These are phyloP conservation scores for Sinosuthora webbiana DNA, from an alignment of 2,113 vertebrate species.

Conservation along the genomic window DNA sequence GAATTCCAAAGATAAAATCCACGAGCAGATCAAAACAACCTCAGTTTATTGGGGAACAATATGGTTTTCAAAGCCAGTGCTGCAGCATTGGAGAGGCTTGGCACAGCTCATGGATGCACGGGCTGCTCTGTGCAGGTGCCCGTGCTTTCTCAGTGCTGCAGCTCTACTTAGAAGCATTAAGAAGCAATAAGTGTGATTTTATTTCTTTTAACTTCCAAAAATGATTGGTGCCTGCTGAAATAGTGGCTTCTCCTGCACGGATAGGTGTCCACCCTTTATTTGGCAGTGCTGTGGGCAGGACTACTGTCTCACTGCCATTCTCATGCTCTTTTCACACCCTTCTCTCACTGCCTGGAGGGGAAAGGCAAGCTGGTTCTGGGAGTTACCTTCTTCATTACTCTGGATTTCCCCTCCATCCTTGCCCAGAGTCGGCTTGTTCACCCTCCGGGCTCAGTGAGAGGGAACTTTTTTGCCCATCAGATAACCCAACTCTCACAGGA, in stretches of 20 bases:
- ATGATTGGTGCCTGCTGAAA: not conserved
- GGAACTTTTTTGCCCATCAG: not conserved
- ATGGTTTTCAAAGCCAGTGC: not conserved
- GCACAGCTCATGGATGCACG: fast-evolving
- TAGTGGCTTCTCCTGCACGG: not conserved
- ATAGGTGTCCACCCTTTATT: not conserved
- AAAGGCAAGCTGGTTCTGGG: not conserved
- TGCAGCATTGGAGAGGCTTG: not conserved
- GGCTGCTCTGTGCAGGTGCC: not conserved
- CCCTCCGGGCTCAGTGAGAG: not conserved
- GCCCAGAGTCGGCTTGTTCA: not conserved
- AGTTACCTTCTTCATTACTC: not conserved
- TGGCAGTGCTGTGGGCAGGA: not conserved
- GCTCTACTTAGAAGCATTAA: not conserved
- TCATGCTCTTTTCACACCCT: not conserved
- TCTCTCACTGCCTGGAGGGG: not conserved
- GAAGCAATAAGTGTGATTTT: not conserved
- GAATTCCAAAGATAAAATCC: not conserved
- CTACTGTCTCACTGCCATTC: not conserved
- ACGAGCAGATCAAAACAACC: not conserved
- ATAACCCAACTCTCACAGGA: not conserved
- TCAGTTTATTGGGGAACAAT: not conserved
- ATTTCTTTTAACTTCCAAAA: not conserved
- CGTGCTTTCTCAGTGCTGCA: not conserved
- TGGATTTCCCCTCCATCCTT: slow-evolving; percentile 22